Base-by-base conservation (phyloP, 2,888 invertebrate species). In the Lithosia quadra region DNA sequence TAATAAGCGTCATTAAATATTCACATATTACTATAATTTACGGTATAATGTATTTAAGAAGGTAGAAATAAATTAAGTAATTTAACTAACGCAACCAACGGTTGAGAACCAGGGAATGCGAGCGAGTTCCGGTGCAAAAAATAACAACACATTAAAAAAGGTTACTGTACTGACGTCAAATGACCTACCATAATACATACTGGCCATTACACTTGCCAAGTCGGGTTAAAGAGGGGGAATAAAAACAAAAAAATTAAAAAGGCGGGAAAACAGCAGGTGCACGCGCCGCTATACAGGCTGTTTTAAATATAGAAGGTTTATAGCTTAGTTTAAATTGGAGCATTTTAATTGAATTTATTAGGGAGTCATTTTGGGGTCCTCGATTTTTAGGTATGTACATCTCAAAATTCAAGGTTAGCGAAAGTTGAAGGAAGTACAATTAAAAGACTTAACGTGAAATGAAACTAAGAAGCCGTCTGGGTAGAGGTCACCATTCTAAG, bases 121-220 rank as follows among this genome's bases (percentile, higher is more conserved):
- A 69, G 21, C 58, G 57, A 65, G 73, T 78, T 80, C 83, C 82
- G 82, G 79, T 80, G 80, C 80, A 74, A 77, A 76, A 79, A 76
- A 79, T 79, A 80, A 84, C 70, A 69, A 73, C 59, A 76, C 60
- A 74, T 72, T 71, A 67, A 76, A 76, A 85, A 86, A 85, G 86
- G 85, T 87, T 85, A 86, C 79, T 74, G 74, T 78, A 81, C 80
- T 79, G 72, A 72, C 81, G 81, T 83, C 81, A 84, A 87, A 87
- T 84, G 91, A 91, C 91, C 92, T 92, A 90, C 90, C 89, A 81
- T 88, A 91, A 90, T 88, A 84, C 81, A 78, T 83, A 84, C 82
- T 79, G 85, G 84, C 86, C 90, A 85, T 87, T 87, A 86, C 82
- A 80, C 83, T 81, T 77, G 76, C 82, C 85, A 84, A 83, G 83